These are phyloP conservation scores for Leptosomus discolor DNA, from an alignment of 2,113 vertebrate species.

Conservation along the genomic window DNA sequence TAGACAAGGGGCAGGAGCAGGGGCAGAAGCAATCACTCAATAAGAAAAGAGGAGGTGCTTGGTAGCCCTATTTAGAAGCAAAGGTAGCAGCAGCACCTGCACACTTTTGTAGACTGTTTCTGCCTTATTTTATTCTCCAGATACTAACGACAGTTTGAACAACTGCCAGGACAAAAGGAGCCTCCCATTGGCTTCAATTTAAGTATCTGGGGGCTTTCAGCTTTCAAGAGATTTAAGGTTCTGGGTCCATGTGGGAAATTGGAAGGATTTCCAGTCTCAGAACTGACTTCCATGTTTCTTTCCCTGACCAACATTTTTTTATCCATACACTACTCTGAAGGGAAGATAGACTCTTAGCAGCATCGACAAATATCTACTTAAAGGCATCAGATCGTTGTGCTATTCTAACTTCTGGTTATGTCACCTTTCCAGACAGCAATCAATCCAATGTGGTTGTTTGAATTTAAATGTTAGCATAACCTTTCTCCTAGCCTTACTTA, in stretches of 20 bases:
- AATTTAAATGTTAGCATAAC: background rate
- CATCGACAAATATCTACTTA: background rate
- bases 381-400: background rate
- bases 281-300: background rate
- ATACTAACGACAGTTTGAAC: background rate
- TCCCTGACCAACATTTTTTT: background rate
- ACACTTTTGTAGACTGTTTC: background rate
- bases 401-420: background rate
- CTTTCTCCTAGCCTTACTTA: background rate
- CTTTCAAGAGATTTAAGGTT: background rate
- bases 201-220: accelerated
- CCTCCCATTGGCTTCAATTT: background rate
- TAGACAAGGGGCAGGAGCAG: background rate
- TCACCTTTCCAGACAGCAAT: background rate
- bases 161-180: background rate
- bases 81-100: background rate
- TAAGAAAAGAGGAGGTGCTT: background rate
- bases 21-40: background rate
- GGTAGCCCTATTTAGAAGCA: background rate
- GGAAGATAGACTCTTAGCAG: background rate
- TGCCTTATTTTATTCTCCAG: background rate
- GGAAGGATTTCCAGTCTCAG: background rate
- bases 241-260: background rate
- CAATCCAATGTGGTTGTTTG: background rate
- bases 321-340: background rate